Evolutionary conservation across 1,140 invertebrate species (phyloP).

Genomic region (Bursaphelenchus mucronatus): DNA sequence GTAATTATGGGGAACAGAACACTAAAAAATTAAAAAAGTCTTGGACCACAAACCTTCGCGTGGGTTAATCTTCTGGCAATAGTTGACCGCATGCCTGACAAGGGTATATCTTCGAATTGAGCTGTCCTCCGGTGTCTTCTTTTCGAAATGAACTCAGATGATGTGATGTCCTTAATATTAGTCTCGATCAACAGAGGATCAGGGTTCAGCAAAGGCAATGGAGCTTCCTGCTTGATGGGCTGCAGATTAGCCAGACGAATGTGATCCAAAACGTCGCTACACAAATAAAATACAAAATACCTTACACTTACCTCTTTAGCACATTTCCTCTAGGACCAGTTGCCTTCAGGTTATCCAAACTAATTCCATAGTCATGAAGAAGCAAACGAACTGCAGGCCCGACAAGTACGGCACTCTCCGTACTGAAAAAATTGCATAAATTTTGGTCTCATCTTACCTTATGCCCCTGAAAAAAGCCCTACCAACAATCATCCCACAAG

Average conservation of each 20-base stretch:
- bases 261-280: too few species aligned
- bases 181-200: too few species aligned
- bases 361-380: slow-evolving; percentile 20
- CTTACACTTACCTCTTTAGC: slow-evolving; percentile 13
- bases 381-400: slow-evolving; percentile 18
- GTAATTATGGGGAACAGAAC: slow-evolving; percentile 89
- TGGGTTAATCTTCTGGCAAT: slow-evolving; percentile 83
- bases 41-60: slow-evolving; percentile 66
- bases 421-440: too few species aligned
- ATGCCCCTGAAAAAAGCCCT: too few species aligned
- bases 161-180: too few species aligned
- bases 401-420: not conserved
- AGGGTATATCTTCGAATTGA: slow-evolving; percentile 64
- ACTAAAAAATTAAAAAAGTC: slow-evolving; percentile 62
- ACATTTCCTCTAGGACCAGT: slow-evolving; percentile 18
- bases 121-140: too few species aligned
- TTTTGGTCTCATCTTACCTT: too few species aligned
- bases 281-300: not conserved
- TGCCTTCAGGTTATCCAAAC: not conserved
- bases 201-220: too few species aligned
- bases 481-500: too few species aligned
- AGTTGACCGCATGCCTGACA: slow-evolving; percentile 75
- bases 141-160: too few species aligned
- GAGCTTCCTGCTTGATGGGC: too few species aligned
- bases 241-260: too few species aligned